Base-by-base conservation (phyloP, 1,140 invertebrate genomes). In the Thaumetopoea pityocampa region DNA sequence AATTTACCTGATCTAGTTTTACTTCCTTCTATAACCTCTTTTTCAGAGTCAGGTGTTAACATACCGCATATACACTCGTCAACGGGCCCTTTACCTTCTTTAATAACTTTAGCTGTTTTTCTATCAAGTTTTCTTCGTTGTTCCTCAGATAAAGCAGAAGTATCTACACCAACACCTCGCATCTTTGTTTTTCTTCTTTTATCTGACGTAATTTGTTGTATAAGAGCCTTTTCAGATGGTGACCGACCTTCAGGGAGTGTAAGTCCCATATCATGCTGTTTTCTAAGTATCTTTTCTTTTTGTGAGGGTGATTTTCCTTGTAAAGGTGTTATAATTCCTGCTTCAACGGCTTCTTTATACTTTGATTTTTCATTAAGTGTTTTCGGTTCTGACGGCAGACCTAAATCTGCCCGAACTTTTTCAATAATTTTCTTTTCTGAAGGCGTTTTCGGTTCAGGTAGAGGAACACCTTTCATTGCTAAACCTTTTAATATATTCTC, bases 31-130 rank as follows among this genome's bases (percentile, higher is more conserved):
- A 44, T 56, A 12, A 51, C 19, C 7, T 35, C 20, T 29, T 11
- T 44, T 32, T 46, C 51, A 5, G 37, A 38, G 35, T 50, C 51
- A 10, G 60, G 47, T 20, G 52, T 50, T 14, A 65, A 35, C 10
- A 65, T 17, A 28, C 24, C 45, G 44, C 62, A 65, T 22, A 61
- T 61, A 34, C 58, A 61, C 46, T 65, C 51, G 28, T 57, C 48
- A 24, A 34, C 42, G 12, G 62, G 58, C 0, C 58, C 54, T 41
- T 53, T 56, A 2, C 49, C 43, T 46, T 64, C 60, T 44, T 46
- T 56, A n/a, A 60, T 49, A 10, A 30, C 8, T 50, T 62, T 62
- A 10, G 44, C 40, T 11, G 51, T 44, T 32, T 51, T 55, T 23
- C 40, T 42, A 20, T 62, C 58, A 9, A 59, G 28, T 49, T 56